Evolutionary conservation across 1,140 invertebrate genomes (phyloP), one percentile per base, ranked within the genome.

Genomic region (Leptinotarsa undecemlineata): DNA sequence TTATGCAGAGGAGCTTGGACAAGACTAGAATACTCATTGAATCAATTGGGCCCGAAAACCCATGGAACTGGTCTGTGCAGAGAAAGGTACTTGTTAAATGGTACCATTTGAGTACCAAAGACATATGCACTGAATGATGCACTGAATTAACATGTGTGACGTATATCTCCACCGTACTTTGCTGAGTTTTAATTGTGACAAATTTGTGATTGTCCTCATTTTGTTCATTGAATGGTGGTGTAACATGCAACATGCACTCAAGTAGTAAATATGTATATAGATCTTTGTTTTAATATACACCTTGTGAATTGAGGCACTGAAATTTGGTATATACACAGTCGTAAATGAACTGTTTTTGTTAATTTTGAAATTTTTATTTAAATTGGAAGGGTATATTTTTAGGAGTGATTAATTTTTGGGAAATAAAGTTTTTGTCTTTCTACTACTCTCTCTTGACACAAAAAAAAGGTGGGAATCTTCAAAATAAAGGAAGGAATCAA

Each of bases 51-150:
- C 75, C 80, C 81, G 64, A 78, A 79, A 81, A 80, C 80, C 76
- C 83, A 78, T 75, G 82, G 82, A 78, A 79, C 77, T 73, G 82
- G 84, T 79, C 80, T 85, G 77, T 84, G 82, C 82, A 84, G 84
- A 85, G 82, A 85, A 83, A 85, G 84, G 84, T 85, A 85, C 79
- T 82, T 79, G 72, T 80, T 78, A 70, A 64, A 62, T 71, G 79
- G 76, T 81, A 78, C 80, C 73, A 71, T 68, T 42, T 73, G 71
- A 71, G 64, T 74, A 73, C 14, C 33, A 48, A 48, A 77, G 33
- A 73, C 77, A 80, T 72, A 76, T 79, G 79, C 81, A 83, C 81
- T 79, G 78, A 81, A 78, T 82, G 81, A 75, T 76, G 82, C 82
- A 84, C 83, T 72, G 60, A 47, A 73, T 81, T 79, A 74, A 74